Base-by-base conservation (phyloP, 2,113 vertebrate genomes). In the Strix uralensis region DNA sequence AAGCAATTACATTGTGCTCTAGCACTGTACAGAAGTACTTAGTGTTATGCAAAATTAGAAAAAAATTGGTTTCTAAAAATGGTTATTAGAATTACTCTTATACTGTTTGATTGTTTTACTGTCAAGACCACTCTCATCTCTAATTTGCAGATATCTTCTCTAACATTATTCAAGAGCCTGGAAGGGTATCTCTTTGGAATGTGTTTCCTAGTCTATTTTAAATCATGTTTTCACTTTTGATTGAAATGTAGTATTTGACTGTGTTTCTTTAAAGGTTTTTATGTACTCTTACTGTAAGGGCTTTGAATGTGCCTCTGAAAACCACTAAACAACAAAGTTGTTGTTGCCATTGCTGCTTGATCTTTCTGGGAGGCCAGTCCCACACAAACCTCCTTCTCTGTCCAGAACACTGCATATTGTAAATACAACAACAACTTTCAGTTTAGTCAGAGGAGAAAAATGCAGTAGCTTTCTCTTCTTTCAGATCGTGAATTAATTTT, bases 351-450 rank as follows among this genome's bases (percentile, higher is more conserved):
- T 92, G 69, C 88, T 96, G 77, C 96, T 97, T 96, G 95, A 97
- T 97, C 95, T 96, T 93, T 96, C 96, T 96, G 94, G 96, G 95
- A 96, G 95, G 94, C 73, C 91, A 96, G 86, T 89, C 94, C 94
- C 94, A 97, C 95, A 97, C 95, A 97, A 94, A 94, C 44, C 92
- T 92, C 95, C 83, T 91, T 96, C 95, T 94, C 81, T 95, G 62
- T 86, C 61, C 83, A 91, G 91, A 96, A 94, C 87, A 86, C 83
- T 91, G 91, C 92, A 72, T 91, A 92, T 87, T 95, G 95, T 94
- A 96, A 94, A 94, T 91, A 96, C 54, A 97, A 90, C 67, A 96
- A 92, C 91, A 97, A 94, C 88, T 86, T 94, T 87, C 91, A 94
- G 84, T 95, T 94, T 91, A 95, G 88, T 95, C 94, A 96, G 86